Evolutionary conservation across 2,888 invertebrate genomes (phyloP).

Genomic region (Tetramorium bicarinatum): DNA sequence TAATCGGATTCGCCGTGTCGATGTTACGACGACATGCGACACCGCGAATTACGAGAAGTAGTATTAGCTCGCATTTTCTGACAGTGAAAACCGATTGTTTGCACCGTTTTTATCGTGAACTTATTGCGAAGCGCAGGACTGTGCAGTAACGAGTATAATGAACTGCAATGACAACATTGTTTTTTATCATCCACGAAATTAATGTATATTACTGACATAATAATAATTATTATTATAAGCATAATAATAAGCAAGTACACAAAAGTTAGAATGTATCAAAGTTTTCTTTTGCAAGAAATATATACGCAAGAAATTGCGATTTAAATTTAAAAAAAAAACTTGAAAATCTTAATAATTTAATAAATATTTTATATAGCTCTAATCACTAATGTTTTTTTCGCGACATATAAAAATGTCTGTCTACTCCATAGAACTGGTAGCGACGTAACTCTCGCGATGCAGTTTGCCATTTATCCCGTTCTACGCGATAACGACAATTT

Average conservation of each 20-base stretch:
- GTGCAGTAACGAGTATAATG: constrained; percentile 1
- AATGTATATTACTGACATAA: not conserved
- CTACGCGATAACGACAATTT: constrained; percentile 60
- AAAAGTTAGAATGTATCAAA: not conserved
- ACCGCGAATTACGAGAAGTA: constrained; percentile 33
- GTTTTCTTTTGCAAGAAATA: constrained; percentile 11
- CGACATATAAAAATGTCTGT: constrained; percentile 1
- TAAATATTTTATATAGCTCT: not conserved
- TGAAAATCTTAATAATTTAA: not conserved
- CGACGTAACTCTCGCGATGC: constrained; percentile 9
- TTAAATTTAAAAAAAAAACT: not conserved
- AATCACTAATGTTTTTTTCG: constrained; percentile 4
- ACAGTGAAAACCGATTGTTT: constrained; percentile 43
- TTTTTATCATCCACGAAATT: constrained; percentile 37
- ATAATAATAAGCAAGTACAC: constrained; percentile 13
- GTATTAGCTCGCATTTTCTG: constrained; percentile 44
- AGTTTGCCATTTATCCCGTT: constrained; percentile 50
- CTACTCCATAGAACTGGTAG: not conserved
- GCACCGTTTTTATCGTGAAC: constrained; percentile 32
- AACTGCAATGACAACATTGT: constrained; percentile 19
- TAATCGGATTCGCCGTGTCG: constrained; percentile 46
- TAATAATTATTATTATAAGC: constrained; percentile 6
- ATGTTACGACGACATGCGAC: constrained; percentile 45
- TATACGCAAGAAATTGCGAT: not conserved
- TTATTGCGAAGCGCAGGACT: not conserved